Evolutionary conservation across 2,888 invertebrate species (phyloP).

Genomic region (Pseudeuparius sepicola): DNA sequence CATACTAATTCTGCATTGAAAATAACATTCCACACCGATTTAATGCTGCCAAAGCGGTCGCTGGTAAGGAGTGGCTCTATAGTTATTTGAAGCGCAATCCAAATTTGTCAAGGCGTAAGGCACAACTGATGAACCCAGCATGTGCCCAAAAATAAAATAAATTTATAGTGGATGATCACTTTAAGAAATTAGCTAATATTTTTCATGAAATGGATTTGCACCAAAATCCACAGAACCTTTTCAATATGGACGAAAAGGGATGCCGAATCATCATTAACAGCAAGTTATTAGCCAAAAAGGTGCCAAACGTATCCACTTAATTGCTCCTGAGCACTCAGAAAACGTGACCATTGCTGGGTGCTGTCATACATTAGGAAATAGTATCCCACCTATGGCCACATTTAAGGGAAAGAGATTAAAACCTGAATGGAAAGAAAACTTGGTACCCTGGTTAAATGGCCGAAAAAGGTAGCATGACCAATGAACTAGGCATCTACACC

Average conservation of each 20-base stretch:
- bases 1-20: conserved; percentile 7
- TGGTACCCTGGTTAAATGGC: conserved; percentile 7
- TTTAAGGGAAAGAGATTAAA: conserved; percentile 8
- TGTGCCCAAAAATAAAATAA: conserved; percentile 9
- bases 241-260: conserved; percentile 4
- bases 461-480: conserved; percentile 10
- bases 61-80: conserved; percentile 8
- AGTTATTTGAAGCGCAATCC: no score
- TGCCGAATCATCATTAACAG: conserved; percentile 3
- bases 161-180: no score
- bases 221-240: conserved; percentile 6
- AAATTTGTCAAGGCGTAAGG: no score
- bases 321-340: no score
- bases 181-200: conserved; percentile 10
- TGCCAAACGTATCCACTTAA: no score
- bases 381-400: conserved; percentile 5
- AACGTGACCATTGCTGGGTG: no score
- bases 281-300: conserved; percentile 5
- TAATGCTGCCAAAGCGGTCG: no score
- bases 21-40: no score
- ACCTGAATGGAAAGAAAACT: conserved; percentile 5
- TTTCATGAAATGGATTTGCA: conserved; percentile 8
- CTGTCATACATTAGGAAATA: conserved; percentile 4
- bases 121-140: no score
- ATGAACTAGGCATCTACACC: conserved; percentile 7